Conservation (phyloP, 2,888 invertebrate species). For the Synergus umbraculus region DNA sequence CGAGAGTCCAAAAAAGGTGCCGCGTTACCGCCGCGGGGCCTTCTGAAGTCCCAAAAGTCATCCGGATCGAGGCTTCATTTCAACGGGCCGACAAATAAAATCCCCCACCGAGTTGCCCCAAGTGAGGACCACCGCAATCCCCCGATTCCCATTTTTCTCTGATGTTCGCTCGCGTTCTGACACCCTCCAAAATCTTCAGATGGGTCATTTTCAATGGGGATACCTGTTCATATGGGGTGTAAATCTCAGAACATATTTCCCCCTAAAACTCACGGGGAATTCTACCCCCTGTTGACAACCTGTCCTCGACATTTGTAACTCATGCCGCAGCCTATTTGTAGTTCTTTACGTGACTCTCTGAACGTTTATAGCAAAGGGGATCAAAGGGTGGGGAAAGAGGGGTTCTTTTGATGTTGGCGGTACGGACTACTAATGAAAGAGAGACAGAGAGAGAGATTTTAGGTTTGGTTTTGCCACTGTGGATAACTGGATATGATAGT, state of each 20-base stretch:
- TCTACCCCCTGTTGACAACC: conserved; percentile 29
- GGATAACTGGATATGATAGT: neutral
- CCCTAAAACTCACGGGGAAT: neutral
- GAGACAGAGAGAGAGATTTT: conserved; percentile 15
- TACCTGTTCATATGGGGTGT: conserved; percentile 31
- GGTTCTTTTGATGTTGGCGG: conserved; percentile 33
- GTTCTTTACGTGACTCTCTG: conserved; percentile 40
- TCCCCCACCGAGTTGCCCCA: conserved; percentile 14
- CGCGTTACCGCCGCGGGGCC: conserved; percentile 27
- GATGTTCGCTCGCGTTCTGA: neutral
- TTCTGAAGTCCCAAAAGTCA: conserved; percentile 35
- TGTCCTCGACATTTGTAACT: conserved; percentile 43
- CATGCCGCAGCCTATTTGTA: conserved; percentile 41
- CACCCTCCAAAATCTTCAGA: neutral
- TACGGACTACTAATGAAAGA: conserved; percentile 6
- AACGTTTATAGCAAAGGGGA: conserved; percentile 11
- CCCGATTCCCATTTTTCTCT: neutral
- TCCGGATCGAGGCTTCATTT: neutral
- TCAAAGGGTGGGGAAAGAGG: conserved; percentile 11
- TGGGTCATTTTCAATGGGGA: conserved; percentile 1
- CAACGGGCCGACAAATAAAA: conserved; percentile 13
- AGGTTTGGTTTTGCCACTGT: conserved; percentile 19
- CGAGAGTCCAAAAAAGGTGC: conserved; percentile 28
- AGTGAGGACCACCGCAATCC: conserved; percentile 13
- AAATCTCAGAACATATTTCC: conserved; percentile 21